phyloP scores from a whole-genome alignment of 2,888 invertebrate species.

The Drosophila subquinaria region DNA sequence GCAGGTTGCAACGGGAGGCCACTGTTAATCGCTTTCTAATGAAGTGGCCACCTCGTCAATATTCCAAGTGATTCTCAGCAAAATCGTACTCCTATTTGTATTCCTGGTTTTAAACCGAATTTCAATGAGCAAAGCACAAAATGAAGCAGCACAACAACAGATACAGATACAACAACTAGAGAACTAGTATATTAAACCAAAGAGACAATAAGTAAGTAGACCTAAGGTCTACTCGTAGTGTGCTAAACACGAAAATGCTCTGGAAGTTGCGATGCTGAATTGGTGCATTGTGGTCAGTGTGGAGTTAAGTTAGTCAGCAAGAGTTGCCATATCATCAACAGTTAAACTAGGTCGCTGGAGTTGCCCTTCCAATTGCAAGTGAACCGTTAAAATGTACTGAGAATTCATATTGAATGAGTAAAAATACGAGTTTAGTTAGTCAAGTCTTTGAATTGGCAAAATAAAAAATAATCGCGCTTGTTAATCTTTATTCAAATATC shows the following conservation, averaged over 20 bases:
- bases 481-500: no score
- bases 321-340: not conserved
- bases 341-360: no score
- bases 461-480: no score
- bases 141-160: not conserved
- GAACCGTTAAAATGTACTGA: not conserved
- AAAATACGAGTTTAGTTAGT: no score
- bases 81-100: conserved; percentile 1
- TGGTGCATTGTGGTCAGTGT: not conserved
- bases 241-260: conserved; percentile 1
- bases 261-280: not conserved
- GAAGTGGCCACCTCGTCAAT: conserved; percentile 38
- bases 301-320: not conserved
- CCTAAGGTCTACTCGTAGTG: not conserved
- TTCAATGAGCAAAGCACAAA: not conserved
- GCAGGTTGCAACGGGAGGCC: conserved; percentile 10
- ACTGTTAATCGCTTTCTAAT: conserved; percentile 56
- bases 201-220: conserved; percentile 12
- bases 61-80: conserved; percentile 21
- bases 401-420: not conserved
- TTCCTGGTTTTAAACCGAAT: not conserved
- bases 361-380: no score
- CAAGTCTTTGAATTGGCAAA: no score
- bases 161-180: not conserved
- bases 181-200: not conserved